Conservation (phyloP, 2,797 vertebrate genomes). For the Danio aesculapii region DNA sequence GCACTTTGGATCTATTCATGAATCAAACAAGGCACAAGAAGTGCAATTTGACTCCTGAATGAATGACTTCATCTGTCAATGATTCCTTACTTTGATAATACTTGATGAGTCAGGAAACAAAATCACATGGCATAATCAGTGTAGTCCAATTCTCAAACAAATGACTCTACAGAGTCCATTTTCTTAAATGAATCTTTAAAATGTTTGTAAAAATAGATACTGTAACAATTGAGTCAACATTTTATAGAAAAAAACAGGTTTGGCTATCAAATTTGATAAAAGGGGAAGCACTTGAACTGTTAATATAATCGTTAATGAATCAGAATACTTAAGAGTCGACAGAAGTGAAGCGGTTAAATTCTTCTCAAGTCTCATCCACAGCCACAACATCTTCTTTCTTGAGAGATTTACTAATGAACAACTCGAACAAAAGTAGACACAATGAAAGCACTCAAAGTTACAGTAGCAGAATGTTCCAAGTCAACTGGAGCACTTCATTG, state of each 20-base stretch:
- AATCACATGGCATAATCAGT: background rate
- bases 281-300: background rate
- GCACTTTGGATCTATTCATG: background rate
- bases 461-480: slow-evolving; percentile 40
- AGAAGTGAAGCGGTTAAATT: background rate
- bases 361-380: background rate
- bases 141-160: background rate
- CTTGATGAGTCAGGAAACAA: background rate
- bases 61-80: too few relatives aligned
- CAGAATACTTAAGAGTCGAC: background rate
- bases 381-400: background rate
- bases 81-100: too few relatives aligned
- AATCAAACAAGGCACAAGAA: background rate
- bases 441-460: slow-evolving; percentile 57
- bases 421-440: slow-evolving; percentile 12
- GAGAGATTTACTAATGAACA: background rate
- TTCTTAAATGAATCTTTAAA: background rate
- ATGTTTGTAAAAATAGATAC: background rate
- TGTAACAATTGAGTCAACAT: background rate
- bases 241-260: too few relatives aligned
- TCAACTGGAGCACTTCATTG: slow-evolving; percentile 35
- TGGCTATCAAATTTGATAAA: too few relatives aligned
- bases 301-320: background rate
- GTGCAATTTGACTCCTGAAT: too few relatives aligned
- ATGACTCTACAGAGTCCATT: background rate